Evolutionary conservation across 2,888 invertebrate genomes (phyloP).

Genomic region (Tetanocera ferruginea): DNA sequence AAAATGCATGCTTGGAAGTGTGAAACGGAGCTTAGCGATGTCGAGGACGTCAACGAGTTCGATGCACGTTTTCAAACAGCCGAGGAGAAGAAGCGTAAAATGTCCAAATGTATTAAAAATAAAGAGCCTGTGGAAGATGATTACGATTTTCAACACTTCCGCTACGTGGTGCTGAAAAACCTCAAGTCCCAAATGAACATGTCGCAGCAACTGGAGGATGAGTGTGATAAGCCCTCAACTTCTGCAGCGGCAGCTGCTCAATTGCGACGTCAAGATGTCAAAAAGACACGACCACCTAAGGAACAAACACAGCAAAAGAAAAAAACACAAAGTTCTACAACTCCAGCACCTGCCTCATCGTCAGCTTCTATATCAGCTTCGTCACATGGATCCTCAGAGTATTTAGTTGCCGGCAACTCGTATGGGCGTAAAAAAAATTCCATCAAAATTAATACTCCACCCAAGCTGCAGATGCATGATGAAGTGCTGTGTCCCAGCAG

Average conservation of each 20-base stretch:
- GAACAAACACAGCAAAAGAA: conserved; percentile 31
- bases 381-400: neutral
- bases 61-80: conserved; percentile 57
- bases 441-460: conserved; percentile 39
- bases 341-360: conserved; percentile 50
- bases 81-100: conserved; percentile 51
- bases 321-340: conserved; percentile 47
- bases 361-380: conserved; percentile 36
- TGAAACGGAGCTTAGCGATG: conserved; percentile 59
- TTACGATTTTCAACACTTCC: conserved; percentile 53
- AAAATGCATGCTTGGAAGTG: conserved; percentile 62
- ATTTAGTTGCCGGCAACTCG: neutral
- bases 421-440: neutral
- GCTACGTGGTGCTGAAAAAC: conserved; percentile 49
- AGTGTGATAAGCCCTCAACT: conserved; percentile 45
- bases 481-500: conserved; percentile 53
- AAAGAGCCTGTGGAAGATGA: conserved; percentile 40
- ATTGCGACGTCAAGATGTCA: conserved; percentile 44
- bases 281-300: neutral
- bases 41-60: conserved; percentile 65
- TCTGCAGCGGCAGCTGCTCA: conserved; percentile 48
- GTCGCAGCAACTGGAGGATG: neutral
- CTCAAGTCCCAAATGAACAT: conserved; percentile 38
- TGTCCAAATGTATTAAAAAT: conserved; percentile 28
- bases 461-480: conserved; percentile 45